Base-by-base conservation (phyloP, 1,140 invertebrate species). In the Ooceraea biroi region DNA sequence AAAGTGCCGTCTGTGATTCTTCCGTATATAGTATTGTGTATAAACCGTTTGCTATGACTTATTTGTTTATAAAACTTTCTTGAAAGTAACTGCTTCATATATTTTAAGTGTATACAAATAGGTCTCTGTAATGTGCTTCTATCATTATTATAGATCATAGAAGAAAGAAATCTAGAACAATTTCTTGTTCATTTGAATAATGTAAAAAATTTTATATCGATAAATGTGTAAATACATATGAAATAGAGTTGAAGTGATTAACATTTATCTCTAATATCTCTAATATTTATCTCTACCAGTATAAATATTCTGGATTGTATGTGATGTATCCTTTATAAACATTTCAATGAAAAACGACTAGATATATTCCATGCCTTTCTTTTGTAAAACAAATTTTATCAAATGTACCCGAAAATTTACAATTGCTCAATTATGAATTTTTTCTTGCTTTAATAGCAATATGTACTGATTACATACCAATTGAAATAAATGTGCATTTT, bases 191-290 rank as follows among this genome's bases (percentile, higher is more conserved):
- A 36, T 0, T 72, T 73, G 48, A 50, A 77, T 77, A 77, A 65
- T 66, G 46, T 65, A 77, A 77, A 76, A 63, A 65, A n/a, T 77
- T 77, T 77, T 77, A 77, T 77, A 77, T 52, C 36, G 73, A 77
- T 63, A 63, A 36, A 7, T 41, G n/a, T 77, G 44, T 65, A 77
- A 50, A 77, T 77, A 77, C 8, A 14, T 50, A 19, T 50, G 44
- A 41, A n/a, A 17, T n/a, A n/a, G 19, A 65, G n/a, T 44, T 22
- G 61, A 65, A 65, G 3, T 52, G 50, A 76, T 66, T 65, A 41
- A n/a, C 25, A 66, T 77, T 17, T 52, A 52, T 65, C 19, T 44
- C 14, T 4, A 63, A 14, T n/a, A n/a, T n/a, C n/a, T n/a, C n/a
- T n/a, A n/a, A n/a, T n/a, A 14, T 25, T n/a, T 44, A 66, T 52